phyloP scores from a whole-genome alignment of 1,140 invertebrate genomes.

The Dinoponera quadriceps region DNA sequence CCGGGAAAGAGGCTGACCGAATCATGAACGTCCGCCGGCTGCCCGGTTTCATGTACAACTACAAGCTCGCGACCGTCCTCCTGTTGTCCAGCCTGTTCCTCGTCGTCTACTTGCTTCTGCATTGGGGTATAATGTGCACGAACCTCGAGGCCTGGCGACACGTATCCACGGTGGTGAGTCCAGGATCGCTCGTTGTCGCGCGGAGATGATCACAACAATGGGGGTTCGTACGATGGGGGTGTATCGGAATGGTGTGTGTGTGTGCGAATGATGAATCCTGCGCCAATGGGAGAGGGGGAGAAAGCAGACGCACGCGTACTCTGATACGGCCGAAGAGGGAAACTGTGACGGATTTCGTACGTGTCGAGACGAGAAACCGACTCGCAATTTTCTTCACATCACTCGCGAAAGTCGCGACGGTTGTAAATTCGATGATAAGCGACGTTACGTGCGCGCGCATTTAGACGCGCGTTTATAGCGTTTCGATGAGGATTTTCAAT shows the following conservation, averaged over 20 bases:
- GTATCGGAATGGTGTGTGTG: constrained; percentile 26
- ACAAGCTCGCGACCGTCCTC: constrained; percentile 74
- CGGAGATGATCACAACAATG: not conserved
- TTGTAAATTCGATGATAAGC: too few relatives aligned
- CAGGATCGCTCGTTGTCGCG: not conserved
- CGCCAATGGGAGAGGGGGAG: constrained; percentile 20
- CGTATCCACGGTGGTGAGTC: constrained; percentile 86
- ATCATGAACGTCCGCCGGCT: constrained; percentile 80
- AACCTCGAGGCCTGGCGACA: constrained; percentile 86
- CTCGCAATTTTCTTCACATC: too few relatives aligned
- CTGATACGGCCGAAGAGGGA: too few relatives aligned
- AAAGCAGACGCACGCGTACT: constrained; percentile 65
- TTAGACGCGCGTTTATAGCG: too few relatives aligned
- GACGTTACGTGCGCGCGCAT: too few relatives aligned
- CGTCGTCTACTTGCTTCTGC: constrained; percentile 83
- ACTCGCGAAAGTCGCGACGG: too few relatives aligned
- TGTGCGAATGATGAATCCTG: constrained; percentile 12
- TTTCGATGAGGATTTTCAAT: too few relatives aligned
- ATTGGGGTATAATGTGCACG: constrained; percentile 87
- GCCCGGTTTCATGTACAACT: constrained; percentile 82
- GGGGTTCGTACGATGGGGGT: not conserved
- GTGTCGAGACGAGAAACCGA: too few relatives aligned
- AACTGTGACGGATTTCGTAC: too few relatives aligned
- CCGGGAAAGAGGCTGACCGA: constrained; percentile 15
- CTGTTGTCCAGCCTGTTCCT: constrained; percentile 70